A percentile compares a stretch with the other conserved stretches of the same genome.
Conservation (phyloP, 2,797 vertebrate genomes). For the Pseudochirops corinnae region DNA sequence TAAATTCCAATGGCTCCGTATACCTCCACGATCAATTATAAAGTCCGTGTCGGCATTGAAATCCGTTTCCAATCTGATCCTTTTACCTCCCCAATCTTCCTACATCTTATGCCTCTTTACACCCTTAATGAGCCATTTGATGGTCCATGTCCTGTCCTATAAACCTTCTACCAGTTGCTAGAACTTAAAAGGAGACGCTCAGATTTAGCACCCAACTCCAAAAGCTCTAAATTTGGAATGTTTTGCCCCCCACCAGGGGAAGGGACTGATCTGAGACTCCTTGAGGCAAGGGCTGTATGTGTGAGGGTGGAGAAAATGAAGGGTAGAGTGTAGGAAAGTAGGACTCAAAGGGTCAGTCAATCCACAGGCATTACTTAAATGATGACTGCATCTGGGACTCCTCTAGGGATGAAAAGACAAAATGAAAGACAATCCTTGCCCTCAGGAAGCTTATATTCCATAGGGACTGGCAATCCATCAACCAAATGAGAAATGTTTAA, state of each 20-base stretch:
- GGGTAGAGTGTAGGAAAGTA: background rate
- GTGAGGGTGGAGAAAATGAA: background rate
- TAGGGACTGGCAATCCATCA: background rate
- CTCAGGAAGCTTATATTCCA: background rate
- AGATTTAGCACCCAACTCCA: background rate
- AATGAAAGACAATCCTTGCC: background rate
- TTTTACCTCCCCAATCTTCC: background rate
- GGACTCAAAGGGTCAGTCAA: background rate
- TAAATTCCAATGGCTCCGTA: background rate
- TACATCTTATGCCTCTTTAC: background rate
- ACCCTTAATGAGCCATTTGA: background rate
- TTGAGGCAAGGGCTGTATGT: background rate
- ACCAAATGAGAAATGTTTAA: background rate
- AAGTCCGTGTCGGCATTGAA: background rate
- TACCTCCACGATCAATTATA: background rate
- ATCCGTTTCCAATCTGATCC: background rate
- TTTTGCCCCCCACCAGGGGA: background rate
- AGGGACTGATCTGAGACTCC: background rate
- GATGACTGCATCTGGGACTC: background rate
- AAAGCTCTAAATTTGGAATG: background rate
- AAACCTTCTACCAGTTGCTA: background rate
- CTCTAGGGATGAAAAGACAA: background rate
- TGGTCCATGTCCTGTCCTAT: background rate
- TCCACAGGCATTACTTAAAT: background rate
- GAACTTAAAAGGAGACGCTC: background rate